A percentile compares a stretch with the other conserved stretches of the same genome.
These are phyloP conservation scores for Syndactyla subalaris DNA, from an alignment of 2,797 vertebrate species.

Conservation along the genomic window DNA sequence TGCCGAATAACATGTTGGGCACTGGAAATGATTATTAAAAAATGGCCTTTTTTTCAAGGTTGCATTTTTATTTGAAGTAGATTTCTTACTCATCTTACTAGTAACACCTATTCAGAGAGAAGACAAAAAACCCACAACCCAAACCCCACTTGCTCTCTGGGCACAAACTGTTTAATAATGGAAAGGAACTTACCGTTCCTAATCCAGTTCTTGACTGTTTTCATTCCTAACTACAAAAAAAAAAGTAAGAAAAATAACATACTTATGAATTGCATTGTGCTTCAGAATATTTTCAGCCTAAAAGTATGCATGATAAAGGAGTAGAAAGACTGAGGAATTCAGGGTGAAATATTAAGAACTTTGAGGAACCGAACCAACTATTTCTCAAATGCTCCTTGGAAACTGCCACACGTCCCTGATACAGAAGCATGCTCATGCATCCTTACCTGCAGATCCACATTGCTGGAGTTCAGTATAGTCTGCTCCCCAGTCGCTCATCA, in stretches of 20 bases:
- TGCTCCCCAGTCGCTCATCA: neutral
- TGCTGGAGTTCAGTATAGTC: neutral
- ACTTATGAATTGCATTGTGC: neutral
- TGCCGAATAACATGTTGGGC: neutral
- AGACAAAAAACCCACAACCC: neutral
- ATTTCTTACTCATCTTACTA: neutral
- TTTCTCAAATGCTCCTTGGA: neutral
- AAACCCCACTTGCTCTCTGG: neutral
- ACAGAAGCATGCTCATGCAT: accelerated
- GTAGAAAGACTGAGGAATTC: neutral
- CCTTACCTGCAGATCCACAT: neutral
- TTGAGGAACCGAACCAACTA: neutral
- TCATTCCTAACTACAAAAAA: neutral
- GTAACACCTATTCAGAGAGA: neutral
- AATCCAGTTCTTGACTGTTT: neutral
- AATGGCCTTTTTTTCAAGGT: conserved; percentile 33
- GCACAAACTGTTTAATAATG: neutral
- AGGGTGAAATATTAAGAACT: neutral
- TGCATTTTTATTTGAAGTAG: neutral
- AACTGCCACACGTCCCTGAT: neutral
- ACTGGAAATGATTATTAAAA: neutral
- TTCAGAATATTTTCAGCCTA: neutral
- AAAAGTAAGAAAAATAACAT: neutral
- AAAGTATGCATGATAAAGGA: neutral
- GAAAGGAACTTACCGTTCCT: neutral